Evolutionary conservation across 2,888 invertebrate species (phyloP).

Genomic region (Altica lythri): DNA sequence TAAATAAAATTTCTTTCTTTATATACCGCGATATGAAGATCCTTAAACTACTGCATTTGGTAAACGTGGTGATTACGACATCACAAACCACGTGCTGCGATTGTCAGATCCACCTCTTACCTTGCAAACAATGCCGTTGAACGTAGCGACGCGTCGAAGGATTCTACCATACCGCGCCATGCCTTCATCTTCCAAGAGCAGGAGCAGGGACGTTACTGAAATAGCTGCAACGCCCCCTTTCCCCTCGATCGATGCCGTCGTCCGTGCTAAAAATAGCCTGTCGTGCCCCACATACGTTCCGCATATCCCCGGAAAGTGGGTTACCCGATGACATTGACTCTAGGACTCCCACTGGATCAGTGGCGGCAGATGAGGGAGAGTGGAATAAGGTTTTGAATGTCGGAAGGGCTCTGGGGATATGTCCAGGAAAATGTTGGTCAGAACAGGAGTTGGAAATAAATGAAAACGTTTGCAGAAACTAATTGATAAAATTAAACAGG

Average conservation of each 20-base stretch:
- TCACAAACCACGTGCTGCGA: constrained; percentile 11
- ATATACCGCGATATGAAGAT: no score
- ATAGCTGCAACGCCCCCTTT: constrained; percentile 54
- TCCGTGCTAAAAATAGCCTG: constrained; percentile 55
- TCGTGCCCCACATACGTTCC: constrained; percentile 51
- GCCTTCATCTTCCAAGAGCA: constrained; percentile 13
- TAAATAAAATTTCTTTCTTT: no score
- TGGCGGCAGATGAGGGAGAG: constrained; percentile 7
- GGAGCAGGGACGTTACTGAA: constrained; percentile 50
- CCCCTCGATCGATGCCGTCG: constrained; percentile 55
- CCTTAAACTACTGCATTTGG: no score
- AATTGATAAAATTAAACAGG: no score
- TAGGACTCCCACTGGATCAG: constrained; percentile 23
- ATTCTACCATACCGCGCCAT: constrained; percentile 33
- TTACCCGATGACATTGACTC: constrained; percentile 52
- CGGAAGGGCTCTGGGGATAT: neutral
- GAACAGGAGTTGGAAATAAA: neutral
- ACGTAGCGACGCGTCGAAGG: constrained; percentile 26
- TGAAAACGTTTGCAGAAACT: no score
- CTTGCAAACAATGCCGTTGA: constrained; percentile 5
- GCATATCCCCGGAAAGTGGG: constrained; percentile 49
- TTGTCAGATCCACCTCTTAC: constrained; percentile 5
- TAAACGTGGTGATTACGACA: no score
- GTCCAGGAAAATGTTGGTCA: neutral
- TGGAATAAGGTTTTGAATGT: constrained; percentile 1